A percentile compares a stretch with the other conserved stretches of the same genome.
Evolutionary conservation across 2,888 invertebrate genomes (phyloP).

Genomic region (Mactromeris polynyma): DNA sequence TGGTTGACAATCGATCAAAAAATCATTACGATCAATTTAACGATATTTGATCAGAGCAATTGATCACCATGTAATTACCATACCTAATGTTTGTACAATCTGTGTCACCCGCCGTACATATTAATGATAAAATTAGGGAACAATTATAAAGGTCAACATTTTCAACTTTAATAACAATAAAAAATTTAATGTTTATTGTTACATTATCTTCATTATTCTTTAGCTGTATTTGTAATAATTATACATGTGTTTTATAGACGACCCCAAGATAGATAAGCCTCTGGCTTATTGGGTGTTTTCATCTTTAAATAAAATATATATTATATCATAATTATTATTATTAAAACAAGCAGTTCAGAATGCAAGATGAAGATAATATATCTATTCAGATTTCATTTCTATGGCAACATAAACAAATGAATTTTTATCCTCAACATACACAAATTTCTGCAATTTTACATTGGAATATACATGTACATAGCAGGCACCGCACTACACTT

Average conservation of each 20-base stretch:
- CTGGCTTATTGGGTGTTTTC: no score
- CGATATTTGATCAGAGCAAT: conserved; percentile 17
- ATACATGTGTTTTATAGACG: no score
- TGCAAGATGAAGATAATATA: background rate
- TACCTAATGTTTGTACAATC: background rate
- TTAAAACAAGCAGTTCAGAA: no score
- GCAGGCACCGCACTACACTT: no score
- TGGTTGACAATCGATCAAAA: background rate
- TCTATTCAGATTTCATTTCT: background rate
- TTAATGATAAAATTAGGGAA: background rate
- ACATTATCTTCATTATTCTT: no score
- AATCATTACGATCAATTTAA: conserved; percentile 28
- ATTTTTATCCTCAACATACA: background rate
- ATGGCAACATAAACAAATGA: background rate
- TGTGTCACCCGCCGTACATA: background rate
- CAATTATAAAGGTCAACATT: background rate
- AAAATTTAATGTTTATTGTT: no score
- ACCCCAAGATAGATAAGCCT: no score
- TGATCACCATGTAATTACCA: conserved; percentile 23
- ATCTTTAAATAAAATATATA: no score
- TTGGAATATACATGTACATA: no score
- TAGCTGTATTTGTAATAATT: no score
- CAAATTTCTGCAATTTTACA: no score
- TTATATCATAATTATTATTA: no score
- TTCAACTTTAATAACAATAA: background rate